Conservation (phyloP, 2,113 vertebrate species). For the Heterocephalus glaber region DNA sequence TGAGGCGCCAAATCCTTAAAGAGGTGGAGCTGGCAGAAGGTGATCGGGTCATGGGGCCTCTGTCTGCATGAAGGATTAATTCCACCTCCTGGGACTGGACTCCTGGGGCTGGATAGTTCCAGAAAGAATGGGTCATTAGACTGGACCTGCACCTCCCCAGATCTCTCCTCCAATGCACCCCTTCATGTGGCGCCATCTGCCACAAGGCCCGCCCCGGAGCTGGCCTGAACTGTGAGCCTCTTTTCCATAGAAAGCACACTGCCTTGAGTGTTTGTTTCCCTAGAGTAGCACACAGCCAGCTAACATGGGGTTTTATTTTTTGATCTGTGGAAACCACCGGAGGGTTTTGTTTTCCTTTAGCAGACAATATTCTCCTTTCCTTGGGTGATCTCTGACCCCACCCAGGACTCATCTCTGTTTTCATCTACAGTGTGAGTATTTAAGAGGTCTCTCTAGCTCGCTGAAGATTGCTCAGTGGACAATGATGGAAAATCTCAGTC, state of each 20-base stretch:
- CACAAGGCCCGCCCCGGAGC: not conserved
- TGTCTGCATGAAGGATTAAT: not conserved
- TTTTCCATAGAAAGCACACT: not conserved
- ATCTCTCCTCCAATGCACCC: not conserved
- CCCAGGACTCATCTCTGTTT: not conserved
- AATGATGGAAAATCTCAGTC: not conserved
- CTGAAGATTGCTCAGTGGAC: not conserved
- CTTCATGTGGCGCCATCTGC: not conserved
- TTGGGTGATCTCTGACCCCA: not conserved
- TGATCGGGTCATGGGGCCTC: not conserved
- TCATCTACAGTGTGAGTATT: not conserved
- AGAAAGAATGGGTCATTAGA: not conserved
- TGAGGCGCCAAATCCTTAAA: not conserved
- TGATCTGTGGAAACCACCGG: not conserved
- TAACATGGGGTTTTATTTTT: too few species aligned
- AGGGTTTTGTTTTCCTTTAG: not conserved
- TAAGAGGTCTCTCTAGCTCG: not conserved
- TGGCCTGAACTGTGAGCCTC: not conserved
- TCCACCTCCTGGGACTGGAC: not conserved
- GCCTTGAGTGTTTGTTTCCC: not conserved
- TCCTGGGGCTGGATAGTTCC: not conserved
- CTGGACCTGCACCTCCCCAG: not conserved
- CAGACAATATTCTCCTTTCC: not conserved
- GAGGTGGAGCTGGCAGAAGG: not conserved
- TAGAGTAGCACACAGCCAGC: not conserved